phyloP scores from a whole-genome alignment of 2,888 invertebrate species.

The Hesperia comma region DNA sequence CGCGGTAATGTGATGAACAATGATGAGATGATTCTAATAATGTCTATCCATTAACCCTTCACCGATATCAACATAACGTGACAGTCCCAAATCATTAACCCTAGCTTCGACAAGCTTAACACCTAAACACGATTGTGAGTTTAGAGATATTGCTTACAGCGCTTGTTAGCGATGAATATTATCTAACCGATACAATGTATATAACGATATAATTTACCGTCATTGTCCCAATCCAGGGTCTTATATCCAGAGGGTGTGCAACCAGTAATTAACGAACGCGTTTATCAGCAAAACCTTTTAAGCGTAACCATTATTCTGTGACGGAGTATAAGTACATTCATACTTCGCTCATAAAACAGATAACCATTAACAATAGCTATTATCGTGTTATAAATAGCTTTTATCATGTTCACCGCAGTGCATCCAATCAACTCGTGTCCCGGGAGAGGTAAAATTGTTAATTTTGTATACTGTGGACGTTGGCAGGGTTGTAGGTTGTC shows the following conservation, averaged over 20 bases:
- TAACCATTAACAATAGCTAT: slow-evolving; percentile 44
- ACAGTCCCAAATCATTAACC: too few relatives aligned
- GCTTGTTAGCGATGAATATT: not conserved
- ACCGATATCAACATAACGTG: too few relatives aligned
- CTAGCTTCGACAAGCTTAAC: too few relatives aligned
- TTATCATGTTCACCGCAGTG: slow-evolving; percentile 7
- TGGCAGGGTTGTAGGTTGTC: not conserved
- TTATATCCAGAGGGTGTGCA: slow-evolving; percentile 11
- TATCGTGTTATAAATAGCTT: slow-evolving; percentile 51
- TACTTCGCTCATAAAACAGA: slow-evolving; percentile 1
- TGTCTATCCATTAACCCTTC: too few relatives aligned
- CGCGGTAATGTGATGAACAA: too few relatives aligned
- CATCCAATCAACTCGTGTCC: slow-evolving; percentile 20
- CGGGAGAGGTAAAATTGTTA: slow-evolving; percentile 3
- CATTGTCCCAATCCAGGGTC: slow-evolving; percentile 1
- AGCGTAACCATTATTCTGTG: slow-evolving; percentile 58
- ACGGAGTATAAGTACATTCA: slow-evolving; percentile 50
- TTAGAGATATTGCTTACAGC: not conserved
- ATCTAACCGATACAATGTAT: not conserved
- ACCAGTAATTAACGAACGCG: slow-evolving; percentile 24
- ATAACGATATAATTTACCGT: slow-evolving; percentile 6
- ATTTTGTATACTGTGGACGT: not conserved
- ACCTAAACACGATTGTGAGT: too few relatives aligned
- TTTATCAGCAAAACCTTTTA: slow-evolving; percentile 64
- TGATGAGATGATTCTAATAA: too few relatives aligned